Base-by-base conservation (phyloP, 2,113 vertebrate species). In the Aspidoscelis tigris region DNA sequence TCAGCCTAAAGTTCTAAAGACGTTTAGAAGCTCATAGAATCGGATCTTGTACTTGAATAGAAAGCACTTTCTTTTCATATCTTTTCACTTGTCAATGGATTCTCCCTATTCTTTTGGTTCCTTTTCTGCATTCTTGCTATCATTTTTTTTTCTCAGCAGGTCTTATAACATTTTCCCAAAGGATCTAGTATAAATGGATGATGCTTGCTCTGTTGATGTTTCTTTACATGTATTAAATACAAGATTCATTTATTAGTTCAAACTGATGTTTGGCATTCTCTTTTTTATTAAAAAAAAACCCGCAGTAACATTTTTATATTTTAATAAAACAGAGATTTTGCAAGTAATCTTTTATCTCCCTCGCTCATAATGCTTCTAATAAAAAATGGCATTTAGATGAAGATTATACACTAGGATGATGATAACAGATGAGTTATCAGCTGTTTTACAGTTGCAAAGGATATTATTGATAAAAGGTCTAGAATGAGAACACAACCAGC, bases 301-400 rank as follows among this genome's bases (percentile, higher is more conserved):
- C 53, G 70, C 70, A 3, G 3, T 44, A 87, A 18, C 89, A 89
- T 86, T 94, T 91, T 89, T 88, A 55, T 68, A 76, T 88, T 94
- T 93, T 93, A 93, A 95, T 94, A 92, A 95, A 94, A 92, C 2
- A 84, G 72, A 91, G 86, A 90, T 89, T 92, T 87, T 89, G 66
- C 0, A 77, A 85, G 74, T 87, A 90, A 91, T 90, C 89, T 88
- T 86, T 82, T 90, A 68, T 91, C 61, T 80, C 58, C 50, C 68
- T 80, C 87, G 86, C 47, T 89, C 84, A 88, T 88, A 92, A 94
- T 26, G 41, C 66, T 47, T 50, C 81, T 91, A 90, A 94, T 93
- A 94, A 95, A 94, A 94, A 83, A 39, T 89, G 88, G 75, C 91
- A 94, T 91, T 94, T 94, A 91, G 73, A 58, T 87, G 83, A 75